Evolutionary conservation across 2,888 invertebrate genomes (phyloP), one percentile per base, ranked within the genome.

Genomic region (Drosophila emarginata): DNA sequence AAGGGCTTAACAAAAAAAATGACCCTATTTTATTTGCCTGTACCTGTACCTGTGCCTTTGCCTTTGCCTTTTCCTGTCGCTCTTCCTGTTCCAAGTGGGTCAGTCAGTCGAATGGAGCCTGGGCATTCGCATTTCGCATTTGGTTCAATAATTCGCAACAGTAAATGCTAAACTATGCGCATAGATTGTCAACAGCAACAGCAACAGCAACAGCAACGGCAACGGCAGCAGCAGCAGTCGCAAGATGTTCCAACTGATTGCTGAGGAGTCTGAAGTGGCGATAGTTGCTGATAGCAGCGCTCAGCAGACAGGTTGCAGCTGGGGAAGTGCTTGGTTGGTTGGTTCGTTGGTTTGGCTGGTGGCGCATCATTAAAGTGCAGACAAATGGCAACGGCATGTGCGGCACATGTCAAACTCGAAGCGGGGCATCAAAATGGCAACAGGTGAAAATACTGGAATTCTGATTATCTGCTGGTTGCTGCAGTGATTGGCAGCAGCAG

Each of bases 381-480:
- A 88, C 88, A 85, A 85, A 85, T 88, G 88, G 84, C 88, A 83
- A 80, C 81, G 89, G 88, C 89, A 88, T 88, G 86, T 89, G 89
- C 84, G 89, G 88, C 88, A 89, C 89, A 89, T 88, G 88, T 89
- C 88, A 88, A 78, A 67, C 80, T 82, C 77, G 77, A 88, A 63
- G 65, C 77, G 61, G 53, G 73, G 73, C 71, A 78, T 67, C 77
- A 79, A 26, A 87, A 87, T 74, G 79, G 88, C 76, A 82, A 88
- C 89, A 82, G 82, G 85, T 79, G 86, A 83, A 83, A 83, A 83
- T 88, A 87, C 78, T 79, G 89, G 89, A 88, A 88, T 88, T 89
- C 89, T 87, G 86, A 79, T 87, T 80, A 89, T 88, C 88, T 80
- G 67, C 70, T 67, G 57, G 59, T 61, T 52, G 45, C 53, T 75